phyloP scores from a whole-genome alignment of 2,797 vertebrate species.

The Pangasius larnaudii region DNA sequence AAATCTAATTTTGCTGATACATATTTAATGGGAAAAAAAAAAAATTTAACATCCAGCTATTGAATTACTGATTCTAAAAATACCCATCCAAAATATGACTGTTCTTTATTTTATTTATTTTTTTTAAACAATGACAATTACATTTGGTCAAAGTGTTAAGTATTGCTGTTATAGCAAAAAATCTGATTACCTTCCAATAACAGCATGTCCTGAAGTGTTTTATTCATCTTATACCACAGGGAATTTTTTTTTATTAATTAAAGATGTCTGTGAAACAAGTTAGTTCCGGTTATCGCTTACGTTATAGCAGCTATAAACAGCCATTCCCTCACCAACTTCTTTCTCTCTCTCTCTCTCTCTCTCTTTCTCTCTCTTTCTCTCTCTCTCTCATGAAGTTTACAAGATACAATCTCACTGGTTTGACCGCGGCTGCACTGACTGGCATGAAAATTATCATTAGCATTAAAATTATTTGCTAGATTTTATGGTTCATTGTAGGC shows the following conservation, averaged over 20 bases:
- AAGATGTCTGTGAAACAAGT: not conserved
- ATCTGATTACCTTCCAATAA: constrained; percentile 3
- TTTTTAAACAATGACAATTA: not conserved
- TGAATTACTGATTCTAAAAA: constrained; percentile 19
- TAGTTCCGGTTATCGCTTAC: not conserved
- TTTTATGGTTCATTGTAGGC: not conserved
- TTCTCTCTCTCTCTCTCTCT: not conserved
- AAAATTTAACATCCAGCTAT: not conserved
- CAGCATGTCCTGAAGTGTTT: not conserved
- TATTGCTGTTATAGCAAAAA: not conserved
- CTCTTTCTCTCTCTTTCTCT: not conserved
- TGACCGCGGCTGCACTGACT: not conserved
- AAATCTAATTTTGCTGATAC: constrained; percentile 3
- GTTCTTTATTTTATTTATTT: not conserved
- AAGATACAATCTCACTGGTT: not conserved
- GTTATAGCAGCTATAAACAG: not conserved
- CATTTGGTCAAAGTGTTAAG: constrained; percentile 7
- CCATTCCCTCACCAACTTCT: not conserved
- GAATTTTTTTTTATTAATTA: not conserved
- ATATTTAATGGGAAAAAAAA: not conserved
- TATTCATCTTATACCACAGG: not conserved
- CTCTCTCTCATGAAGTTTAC: not conserved
- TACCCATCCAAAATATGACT: not conserved
- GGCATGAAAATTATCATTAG: not conserved
- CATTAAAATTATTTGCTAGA: not conserved